A percentile compares a stretch with the other conserved stretches of the same genome.
Conservation (phyloP, 2,113 vertebrate genomes). For the Mesitornis unicolor region DNA sequence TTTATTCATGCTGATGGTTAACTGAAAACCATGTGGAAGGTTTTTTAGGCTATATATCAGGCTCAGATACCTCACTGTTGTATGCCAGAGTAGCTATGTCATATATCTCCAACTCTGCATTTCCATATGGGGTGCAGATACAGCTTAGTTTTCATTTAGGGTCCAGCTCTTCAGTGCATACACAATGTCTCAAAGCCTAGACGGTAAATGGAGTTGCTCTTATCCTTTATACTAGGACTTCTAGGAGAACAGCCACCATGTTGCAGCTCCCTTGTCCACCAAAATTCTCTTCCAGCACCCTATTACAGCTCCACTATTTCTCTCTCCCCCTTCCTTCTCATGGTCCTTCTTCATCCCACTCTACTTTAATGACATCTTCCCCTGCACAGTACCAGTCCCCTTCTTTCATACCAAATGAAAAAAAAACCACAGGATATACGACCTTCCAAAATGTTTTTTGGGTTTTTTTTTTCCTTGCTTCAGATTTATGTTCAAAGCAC, state of each 20-base stretch:
- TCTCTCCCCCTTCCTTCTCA: neutral
- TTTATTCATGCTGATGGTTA: neutral
- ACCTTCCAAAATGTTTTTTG: neutral
- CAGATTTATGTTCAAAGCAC: conserved; percentile 83
- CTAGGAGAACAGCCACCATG: neutral
- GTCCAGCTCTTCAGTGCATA: neutral
- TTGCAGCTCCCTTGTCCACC: neutral
- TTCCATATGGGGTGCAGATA: neutral
- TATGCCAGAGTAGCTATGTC: neutral
- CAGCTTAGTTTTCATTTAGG: neutral
- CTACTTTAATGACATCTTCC: neutral
- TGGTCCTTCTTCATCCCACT: neutral
- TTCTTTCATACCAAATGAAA: neutral
- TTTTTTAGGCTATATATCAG: neutral
- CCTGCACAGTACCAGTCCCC: neutral
- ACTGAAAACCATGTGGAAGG: neutral
- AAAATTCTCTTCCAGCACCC: neutral
- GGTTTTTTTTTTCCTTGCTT: neutral
- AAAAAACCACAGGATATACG: neutral
- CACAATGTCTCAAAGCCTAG: neutral
- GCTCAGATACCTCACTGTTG: neutral
- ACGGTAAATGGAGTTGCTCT: neutral
- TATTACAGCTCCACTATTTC: neutral
- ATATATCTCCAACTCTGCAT: neutral
- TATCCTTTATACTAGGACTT: neutral